A percentile compares a stretch with the other conserved stretches of the same genome.
Evolutionary conservation across 2,797 vertebrate genomes (phyloP).

Genomic region (Melanotaenia trifasciata): DNA sequence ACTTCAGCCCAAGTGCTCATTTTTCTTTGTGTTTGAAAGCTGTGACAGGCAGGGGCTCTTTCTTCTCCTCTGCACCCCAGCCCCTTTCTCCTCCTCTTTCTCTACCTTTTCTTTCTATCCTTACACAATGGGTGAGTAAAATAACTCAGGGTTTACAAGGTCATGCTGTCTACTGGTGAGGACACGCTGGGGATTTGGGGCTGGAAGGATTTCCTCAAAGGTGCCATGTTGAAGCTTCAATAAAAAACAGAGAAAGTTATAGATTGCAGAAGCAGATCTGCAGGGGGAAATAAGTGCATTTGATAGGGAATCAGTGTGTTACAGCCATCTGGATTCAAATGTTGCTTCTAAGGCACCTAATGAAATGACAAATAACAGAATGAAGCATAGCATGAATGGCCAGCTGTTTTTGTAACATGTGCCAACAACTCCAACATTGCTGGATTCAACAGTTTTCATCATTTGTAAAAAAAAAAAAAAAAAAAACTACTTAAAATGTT

Average conservation of each 20-base stretch:
- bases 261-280: slow-evolving; percentile 61
- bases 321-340: slow-evolving; percentile 49
- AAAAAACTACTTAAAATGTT: slow-evolving; percentile 14
- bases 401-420: slow-evolving; percentile 15
- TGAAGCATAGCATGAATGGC: background rate
- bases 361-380: slow-evolving; percentile 27
- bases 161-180: slow-evolving; percentile 79
- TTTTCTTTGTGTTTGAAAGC: slow-evolving; percentile 88
- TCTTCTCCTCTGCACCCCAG: slow-evolving; percentile 14
- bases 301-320: slow-evolving; percentile 65
- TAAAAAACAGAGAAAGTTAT: slow-evolving; percentile 76
- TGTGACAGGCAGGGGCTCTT: slow-evolving; percentile 81
- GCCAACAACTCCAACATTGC: slow-evolving; percentile 9
- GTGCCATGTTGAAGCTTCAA: slow-evolving; percentile 73
- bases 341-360: slow-evolving; percentile 25
- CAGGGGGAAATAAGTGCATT: slow-evolving; percentile 60
- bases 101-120: slow-evolving; percentile 66
- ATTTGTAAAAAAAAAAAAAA: slow-evolving; percentile 13
- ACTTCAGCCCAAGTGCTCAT: slow-evolving; percentile 85
- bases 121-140: slow-evolving; percentile 80
- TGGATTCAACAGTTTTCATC: slow-evolving; percentile 17
- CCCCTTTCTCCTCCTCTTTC: slow-evolving; percentile 41
- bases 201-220: slow-evolving; percentile 77
- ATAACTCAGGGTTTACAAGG: slow-evolving; percentile 88
- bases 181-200: slow-evolving; percentile 74